Evolutionary conservation across 2,797 vertebrate species (phyloP), one percentile per base, ranked within the genome.

Genomic region (Myoxocephalus aenaeus): DNA sequence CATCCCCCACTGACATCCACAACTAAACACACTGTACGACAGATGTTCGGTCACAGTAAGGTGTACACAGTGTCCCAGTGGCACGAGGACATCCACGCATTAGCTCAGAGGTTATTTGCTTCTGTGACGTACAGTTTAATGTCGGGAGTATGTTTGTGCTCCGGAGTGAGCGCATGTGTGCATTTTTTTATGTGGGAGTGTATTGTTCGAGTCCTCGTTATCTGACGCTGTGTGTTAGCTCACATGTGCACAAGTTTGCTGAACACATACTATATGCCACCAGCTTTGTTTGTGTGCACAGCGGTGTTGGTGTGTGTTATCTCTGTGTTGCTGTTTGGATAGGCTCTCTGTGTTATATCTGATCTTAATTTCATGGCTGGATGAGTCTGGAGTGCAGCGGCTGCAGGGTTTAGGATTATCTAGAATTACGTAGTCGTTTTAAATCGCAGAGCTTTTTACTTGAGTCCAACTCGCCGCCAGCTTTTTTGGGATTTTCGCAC

Each of bases 331-430:
- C 70, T 86, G 84, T 90, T 90, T 91, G 78, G 53, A 81, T 73
- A 79, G 77, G 73, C 32, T 51, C 68, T 61, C 32, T 40, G 81
- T 82, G 64, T 84, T 80, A 75, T 91, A 91, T 94, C 90, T 91
- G 91, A 93, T 94, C 91, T 87, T 90, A 94, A 95, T 95, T 95
- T 94, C 93, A 95, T 50, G 93, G 88, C 85, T 87, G 91, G 85
- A 67, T 87, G 91, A 80, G 54, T 76, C 67, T 67, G 27, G 68
- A 92, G 71, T 80, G 84, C 73, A 61, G 73, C 65, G 83, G 77
- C 84, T 83, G 80, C 83, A 68, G 88, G 82, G 83, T 86, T 81
- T 64, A 36, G 86, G 87, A 92, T 93, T 92, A 93, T 88, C 80
- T 85, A 29, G 87, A 84, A 90, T 92, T 88, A 88, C 76, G 64